Percentiles rank a stretch among this genome's conserved stretches.
Conservation (phyloP, 2,797 vertebrate species). For the Threskiornis aethiopicus region DNA sequence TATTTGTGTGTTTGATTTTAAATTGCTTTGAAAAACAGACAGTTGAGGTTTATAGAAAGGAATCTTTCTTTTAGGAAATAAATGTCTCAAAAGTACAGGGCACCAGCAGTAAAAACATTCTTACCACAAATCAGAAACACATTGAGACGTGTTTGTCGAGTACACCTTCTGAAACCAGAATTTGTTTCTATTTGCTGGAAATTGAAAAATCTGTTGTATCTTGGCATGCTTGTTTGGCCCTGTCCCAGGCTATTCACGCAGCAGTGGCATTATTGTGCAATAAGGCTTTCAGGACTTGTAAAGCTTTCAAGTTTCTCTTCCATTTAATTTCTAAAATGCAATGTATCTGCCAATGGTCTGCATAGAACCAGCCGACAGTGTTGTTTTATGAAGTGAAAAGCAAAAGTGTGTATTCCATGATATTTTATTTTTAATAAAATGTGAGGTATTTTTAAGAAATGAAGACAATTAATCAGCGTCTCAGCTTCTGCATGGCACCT, state of each 20-base stretch:
- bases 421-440: slow-evolving; percentile 30
- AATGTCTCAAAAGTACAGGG: slow-evolving; percentile 75
- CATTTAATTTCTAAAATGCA: slow-evolving; percentile 72
- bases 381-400: slow-evolving; percentile 72
- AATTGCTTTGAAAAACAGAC: slow-evolving; percentile 91
- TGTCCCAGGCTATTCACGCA: slow-evolving; percentile 62
- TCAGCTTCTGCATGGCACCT: slow-evolving; percentile 76
- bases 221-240: slow-evolving; percentile 75
- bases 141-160: slow-evolving; percentile 77
- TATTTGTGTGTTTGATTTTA: slow-evolving; percentile 87
- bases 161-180: slow-evolving; percentile 75
- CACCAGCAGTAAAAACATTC: slow-evolving; percentile 77
- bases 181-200: slow-evolving; percentile 79
- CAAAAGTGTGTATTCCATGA: slow-evolving; percentile 70
- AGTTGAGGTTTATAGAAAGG: slow-evolving; percentile 86
- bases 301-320: slow-evolving; percentile 25
- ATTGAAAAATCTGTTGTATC: slow-evolving; percentile 79
- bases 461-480: slow-evolving; percentile 79
- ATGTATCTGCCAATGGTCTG: slow-evolving; percentile 61
- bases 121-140: slow-evolving; percentile 84
- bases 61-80: slow-evolving; percentile 81
- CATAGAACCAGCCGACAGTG: slow-evolving; percentile 67
- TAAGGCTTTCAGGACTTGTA: slow-evolving; percentile 27
- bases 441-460: slow-evolving; percentile 56
- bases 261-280: slow-evolving; percentile 51